Evolutionary conservation across 2,888 invertebrate genomes (phyloP).

Genomic region (Lithophane leautieri): DNA sequence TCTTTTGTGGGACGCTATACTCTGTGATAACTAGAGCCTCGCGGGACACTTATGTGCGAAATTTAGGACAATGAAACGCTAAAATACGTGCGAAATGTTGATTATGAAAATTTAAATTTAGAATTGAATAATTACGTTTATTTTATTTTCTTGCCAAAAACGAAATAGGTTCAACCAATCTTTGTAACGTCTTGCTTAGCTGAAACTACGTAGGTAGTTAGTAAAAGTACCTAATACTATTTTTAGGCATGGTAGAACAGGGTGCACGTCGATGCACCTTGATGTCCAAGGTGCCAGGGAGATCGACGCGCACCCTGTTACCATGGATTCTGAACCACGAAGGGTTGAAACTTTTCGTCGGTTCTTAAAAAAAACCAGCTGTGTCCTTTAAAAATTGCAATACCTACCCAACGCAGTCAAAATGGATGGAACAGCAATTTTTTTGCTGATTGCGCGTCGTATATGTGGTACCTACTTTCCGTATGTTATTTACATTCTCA

Average conservation of each 20-base stretch:
- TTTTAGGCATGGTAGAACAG: neutral
- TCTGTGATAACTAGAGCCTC: constrained; percentile 32
- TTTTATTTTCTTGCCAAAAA: neutral
- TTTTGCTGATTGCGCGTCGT: too few species aligned
- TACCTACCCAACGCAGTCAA: too few species aligned
- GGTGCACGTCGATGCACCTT: too few species aligned
- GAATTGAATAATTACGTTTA: neutral
- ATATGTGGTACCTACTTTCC: neutral
- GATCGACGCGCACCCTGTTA: too few species aligned
- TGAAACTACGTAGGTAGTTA: too few species aligned
- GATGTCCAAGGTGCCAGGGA: too few species aligned
- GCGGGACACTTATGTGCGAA: constrained; percentile 26
- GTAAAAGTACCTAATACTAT: neutral
- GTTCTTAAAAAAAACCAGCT: too few species aligned
- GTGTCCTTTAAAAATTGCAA: too few species aligned
- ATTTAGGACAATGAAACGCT: constrained; percentile 24
- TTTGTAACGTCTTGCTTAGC: neutral
- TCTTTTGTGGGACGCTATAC: constrained; percentile 34
- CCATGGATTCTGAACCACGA: too few species aligned
- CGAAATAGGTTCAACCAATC: neutral
- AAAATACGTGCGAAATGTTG: constrained; percentile 9
- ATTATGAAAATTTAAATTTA: constrained; percentile 21
- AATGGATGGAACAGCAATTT: too few species aligned
- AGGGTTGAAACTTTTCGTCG: too few species aligned
- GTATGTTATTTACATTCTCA: neutral